Conservation (phyloP, 2,113 vertebrate species). For the Psophia crepitans region DNA sequence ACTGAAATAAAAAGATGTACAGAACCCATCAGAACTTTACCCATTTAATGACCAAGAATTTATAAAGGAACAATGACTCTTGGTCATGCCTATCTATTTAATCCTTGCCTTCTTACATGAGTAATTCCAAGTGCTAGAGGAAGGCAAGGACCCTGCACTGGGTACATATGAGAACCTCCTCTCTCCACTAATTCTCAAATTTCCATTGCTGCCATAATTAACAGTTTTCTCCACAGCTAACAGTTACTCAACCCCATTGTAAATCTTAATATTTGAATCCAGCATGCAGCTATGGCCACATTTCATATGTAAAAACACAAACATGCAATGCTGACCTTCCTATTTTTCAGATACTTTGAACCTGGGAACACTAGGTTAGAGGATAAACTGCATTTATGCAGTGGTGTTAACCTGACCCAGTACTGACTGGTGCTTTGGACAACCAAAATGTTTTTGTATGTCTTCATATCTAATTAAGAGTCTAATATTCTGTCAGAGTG, state of each 20-base stretch:
- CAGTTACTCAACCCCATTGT: not conserved
- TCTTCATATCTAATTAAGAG: not conserved
- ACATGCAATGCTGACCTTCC: accelerated
- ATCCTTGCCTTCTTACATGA: not conserved
- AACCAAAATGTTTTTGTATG: not conserved
- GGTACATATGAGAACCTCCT: not conserved
- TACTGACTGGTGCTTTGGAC: not conserved
- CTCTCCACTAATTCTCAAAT: not conserved
- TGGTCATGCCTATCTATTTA: not conserved
- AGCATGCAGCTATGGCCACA: not conserved
- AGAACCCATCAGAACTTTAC: not conserved
- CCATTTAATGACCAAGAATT: not conserved
- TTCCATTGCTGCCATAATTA: not conserved
- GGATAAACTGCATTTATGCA: not conserved
- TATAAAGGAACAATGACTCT: not conserved
- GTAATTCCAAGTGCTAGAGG: not conserved
- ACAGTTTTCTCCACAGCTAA: not conserved
- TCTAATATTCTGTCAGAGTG: not conserved
- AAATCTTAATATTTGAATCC: not conserved
- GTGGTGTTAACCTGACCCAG: not conserved
- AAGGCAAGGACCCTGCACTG: not conserved
- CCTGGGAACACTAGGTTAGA: not conserved
- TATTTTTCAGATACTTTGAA: not conserved
- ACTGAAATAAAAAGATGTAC: not conserved
- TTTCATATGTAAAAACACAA: not conserved